These are phyloP conservation scores for Chinchilla lanigera DNA, from an alignment of 2,113 vertebrate species.

Conservation along the genomic window DNA sequence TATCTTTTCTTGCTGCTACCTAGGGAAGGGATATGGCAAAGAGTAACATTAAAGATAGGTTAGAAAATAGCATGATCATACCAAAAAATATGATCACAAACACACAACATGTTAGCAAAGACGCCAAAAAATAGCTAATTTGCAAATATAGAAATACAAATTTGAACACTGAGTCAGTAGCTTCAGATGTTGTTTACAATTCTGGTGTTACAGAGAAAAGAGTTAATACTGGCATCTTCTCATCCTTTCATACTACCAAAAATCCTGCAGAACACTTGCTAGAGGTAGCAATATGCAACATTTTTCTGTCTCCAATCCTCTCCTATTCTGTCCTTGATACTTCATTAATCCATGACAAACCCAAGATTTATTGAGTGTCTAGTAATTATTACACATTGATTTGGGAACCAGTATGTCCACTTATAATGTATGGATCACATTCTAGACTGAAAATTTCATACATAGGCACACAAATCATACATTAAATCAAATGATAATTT, in stretches of 20 bases:
- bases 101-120: background rate
- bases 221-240: background rate
- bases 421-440: background rate
- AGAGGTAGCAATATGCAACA: background rate
- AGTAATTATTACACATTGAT: background rate
- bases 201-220: background rate
- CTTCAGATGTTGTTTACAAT: background rate
- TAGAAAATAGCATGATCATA: background rate
- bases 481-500: background rate
- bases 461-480: background rate
- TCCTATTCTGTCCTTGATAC: background rate
- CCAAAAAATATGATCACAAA: background rate
- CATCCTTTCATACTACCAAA: background rate
- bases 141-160: background rate
- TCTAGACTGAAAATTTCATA: background rate
- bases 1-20: background rate
- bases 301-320: background rate
- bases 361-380: background rate
- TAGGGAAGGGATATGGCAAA: background rate
- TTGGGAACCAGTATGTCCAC: background rate
- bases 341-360: background rate
- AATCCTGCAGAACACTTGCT: background rate
- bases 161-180: background rate
- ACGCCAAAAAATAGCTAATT: background rate
- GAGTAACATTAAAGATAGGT: background rate